Evolutionary conservation across 2,113 vertebrate species (phyloP).

Genomic region (Chaetorhynchus papuensis): DNA sequence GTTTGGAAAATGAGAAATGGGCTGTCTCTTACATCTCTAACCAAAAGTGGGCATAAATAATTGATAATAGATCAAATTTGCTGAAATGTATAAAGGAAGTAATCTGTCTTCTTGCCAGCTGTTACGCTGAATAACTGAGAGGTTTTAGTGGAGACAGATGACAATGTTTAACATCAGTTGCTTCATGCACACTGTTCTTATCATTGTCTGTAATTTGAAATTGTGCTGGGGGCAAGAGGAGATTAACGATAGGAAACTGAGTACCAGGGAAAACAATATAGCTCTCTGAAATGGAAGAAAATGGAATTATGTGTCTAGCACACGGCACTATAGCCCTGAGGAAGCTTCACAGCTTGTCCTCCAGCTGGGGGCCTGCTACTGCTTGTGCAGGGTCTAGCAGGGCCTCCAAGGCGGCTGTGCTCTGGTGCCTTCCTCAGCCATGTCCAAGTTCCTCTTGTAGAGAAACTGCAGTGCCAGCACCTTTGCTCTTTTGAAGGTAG

Average conservation of each 20-base stretch:
- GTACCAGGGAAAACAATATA: background rate
- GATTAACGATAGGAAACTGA: constrained; percentile 38
- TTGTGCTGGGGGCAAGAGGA: constrained; percentile 25
- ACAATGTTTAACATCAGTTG: constrained; percentile 18
- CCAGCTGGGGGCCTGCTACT: background rate
- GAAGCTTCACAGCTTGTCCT: background rate
- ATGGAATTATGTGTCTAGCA: background rate
- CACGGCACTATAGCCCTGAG: background rate
- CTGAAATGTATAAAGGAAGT: constrained; percentile 24
- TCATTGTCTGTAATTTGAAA: constrained; percentile 21
- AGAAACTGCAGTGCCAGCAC: background rate
- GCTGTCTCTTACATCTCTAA: background rate
- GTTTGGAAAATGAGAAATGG: constrained; percentile 21
- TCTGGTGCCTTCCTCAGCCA: background rate
- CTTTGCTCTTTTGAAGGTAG: background rate
- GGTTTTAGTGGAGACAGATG: constrained; percentile 11
- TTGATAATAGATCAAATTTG: constrained; percentile 8
- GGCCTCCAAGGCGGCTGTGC: background rate
- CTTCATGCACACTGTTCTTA: constrained; percentile 14
- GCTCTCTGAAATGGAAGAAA: background rate
- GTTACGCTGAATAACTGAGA: background rate
- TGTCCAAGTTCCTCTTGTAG: background rate
- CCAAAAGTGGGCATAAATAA: constrained; percentile 11
- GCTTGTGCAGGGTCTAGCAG: background rate
- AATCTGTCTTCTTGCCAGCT: constrained; percentile 28